phyloP scores from a whole-genome alignment of 1,140 invertebrate species.

The Caenorhabditis briggsae region DNA sequence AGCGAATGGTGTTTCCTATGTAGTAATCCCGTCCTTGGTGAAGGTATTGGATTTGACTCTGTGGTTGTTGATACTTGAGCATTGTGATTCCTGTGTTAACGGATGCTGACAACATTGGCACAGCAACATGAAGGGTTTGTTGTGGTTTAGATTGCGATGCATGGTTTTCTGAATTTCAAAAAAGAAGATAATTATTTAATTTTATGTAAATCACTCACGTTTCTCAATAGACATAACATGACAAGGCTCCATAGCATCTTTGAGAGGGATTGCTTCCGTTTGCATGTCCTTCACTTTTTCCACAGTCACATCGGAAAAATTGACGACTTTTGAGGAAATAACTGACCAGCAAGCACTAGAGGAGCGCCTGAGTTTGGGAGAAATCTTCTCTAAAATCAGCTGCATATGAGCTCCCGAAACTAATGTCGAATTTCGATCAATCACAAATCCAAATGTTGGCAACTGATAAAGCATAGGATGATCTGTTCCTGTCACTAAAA shows the following conservation, averaged over 20 bases:
- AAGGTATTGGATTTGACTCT: background rate
- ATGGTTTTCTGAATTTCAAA: background rate
- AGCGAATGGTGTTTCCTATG: background rate
- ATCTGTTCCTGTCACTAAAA: background rate
- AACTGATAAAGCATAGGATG: background rate
- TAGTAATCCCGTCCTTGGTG: background rate
- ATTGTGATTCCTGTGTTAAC: background rate
- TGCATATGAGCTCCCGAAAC: slow-evolving; percentile 1
- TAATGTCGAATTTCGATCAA: background rate
- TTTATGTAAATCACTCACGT: background rate
- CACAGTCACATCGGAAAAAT: background rate
- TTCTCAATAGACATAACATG: background rate
- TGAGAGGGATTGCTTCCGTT: background rate
- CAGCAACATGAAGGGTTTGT: too few relatives aligned
- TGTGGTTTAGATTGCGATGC: too few relatives aligned
- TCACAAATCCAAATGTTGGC: background rate
- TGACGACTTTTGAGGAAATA: background rate
- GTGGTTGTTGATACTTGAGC: slow-evolving; percentile 12
- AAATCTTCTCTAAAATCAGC: background rate
- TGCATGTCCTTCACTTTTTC: background rate
- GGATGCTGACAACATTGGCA: background rate
- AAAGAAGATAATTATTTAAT: too few relatives aligned
- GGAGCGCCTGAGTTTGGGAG: background rate
- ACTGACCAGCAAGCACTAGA: slow-evolving; percentile 14
- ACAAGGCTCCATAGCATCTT: slow-evolving; percentile 14